Conservation (phyloP, 2,888 invertebrate genomes). For the Macrosoma leucophasiata region DNA sequence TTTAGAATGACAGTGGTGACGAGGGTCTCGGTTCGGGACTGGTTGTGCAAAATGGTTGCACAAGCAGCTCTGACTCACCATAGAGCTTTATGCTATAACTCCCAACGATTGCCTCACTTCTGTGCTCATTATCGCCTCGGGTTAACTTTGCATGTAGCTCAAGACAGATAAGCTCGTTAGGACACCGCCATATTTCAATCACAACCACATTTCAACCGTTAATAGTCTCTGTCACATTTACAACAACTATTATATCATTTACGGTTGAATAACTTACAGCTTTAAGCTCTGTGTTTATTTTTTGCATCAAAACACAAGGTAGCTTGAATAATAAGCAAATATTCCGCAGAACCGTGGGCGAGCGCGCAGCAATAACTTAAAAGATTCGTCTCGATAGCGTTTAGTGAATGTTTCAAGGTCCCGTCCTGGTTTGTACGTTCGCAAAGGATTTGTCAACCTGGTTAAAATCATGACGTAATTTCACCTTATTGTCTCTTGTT, state of each 20-base stretch:
- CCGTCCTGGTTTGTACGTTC: conserved; percentile 61
- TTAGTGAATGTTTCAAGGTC: conserved; percentile 73
- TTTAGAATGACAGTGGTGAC: conserved; percentile 38
- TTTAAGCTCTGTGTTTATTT: no score
- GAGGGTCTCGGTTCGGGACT: conserved; percentile 32
- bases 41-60: conserved; percentile 63
- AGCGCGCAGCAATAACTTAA: conserved; percentile 45
- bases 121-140: conserved; percentile 13
- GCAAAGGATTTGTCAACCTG: conserved; percentile 67
- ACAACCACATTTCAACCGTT: no score
- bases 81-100: conserved; percentile 49
- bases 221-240: no score
- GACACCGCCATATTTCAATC: no score
- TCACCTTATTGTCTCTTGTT: conserved; percentile 36
- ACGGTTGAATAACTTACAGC: no score
- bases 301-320: conserved; percentile 14
- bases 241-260: no score
- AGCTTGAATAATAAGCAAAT: conserved; percentile 32
- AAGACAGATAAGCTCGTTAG: no score
- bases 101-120: conserved; percentile 39
- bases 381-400: conserved; percentile 67
- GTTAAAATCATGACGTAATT: conserved; percentile 64
- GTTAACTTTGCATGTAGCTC: no score
- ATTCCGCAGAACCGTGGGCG: conserved; percentile 54
- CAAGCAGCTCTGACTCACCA: conserved; percentile 59